Evolutionary conservation across 2,888 invertebrate species (phyloP), one percentile per base, ranked within the genome.

Genomic region (Deilephila porcellus): DNA sequence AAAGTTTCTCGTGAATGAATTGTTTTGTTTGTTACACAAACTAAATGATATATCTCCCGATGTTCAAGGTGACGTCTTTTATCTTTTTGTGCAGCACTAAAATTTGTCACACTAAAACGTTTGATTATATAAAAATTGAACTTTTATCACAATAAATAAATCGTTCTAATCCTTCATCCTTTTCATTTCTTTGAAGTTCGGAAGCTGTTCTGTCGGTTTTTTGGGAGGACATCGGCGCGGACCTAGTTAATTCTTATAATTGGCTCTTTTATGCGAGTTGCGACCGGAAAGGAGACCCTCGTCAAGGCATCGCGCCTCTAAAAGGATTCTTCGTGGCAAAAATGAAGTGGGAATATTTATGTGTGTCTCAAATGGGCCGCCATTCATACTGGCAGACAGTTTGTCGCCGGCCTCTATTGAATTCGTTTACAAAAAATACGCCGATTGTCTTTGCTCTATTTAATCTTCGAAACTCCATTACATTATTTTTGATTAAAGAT

Each of bases 211-310:
- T 89, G 85, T 84, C 86, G 84, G 82, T 85, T 86, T 84, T 87
- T 89, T 89, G 87, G 88, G 85, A 85, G 82, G 80, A 78, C 76
- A 80, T 80, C 85, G 81, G 82, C 82, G 83, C 84, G 86, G 67
- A 67, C 45, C 52, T 85, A 84, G 81, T 85, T 89, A 89, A 89
- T 89, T 89, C 90, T 90, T 86, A 93, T 93, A 93, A 94, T 94
- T 93, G 93, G 89, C 85, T 89, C 87, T 81, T 91, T 92, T 91
- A 91, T 93, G 85, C 80, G 79, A 72, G 77, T 73, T 75, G 81
- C 83, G 84, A 91, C 92, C 93, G 93, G 93, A 93, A 93, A 93
- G 90, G 82, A 82, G 90, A 92, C 92, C 93, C 90, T 90, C 91
- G 88, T 92, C 91, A 91, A 81, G 77, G 86, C 78, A 85, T 84